phyloP scores from a whole-genome alignment of 2,888 invertebrate genomes.

The Platerodrilus igneus region DNA sequence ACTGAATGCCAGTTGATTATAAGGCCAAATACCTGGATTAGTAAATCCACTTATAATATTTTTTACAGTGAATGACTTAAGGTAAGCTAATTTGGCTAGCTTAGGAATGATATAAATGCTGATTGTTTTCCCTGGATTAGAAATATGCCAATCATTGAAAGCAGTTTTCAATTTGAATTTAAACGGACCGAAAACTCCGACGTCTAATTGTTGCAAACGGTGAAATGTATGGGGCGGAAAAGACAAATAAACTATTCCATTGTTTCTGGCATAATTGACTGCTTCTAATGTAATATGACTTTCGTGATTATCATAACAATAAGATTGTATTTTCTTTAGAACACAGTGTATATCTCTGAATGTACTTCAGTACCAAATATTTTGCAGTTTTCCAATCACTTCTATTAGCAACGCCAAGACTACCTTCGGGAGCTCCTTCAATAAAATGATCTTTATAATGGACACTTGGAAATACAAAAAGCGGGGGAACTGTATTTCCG shows the following conservation, averaged over 20 bases:
- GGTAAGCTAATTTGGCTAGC: slow-evolving; percentile 8
- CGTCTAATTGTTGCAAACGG: slow-evolving; percentile 18
- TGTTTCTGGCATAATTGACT: slow-evolving; percentile 7
- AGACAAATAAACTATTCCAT: slow-evolving; percentile 7
- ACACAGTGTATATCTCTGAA: slow-evolving; percentile 33
- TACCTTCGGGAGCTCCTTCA: slow-evolving; percentile 11
- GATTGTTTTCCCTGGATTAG: slow-evolving; percentile 5
- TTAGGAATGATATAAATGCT: slow-evolving; percentile 11
- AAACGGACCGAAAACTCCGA: slow-evolving; percentile 15
- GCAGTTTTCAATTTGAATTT: slow-evolving; percentile 9
- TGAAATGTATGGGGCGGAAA: slow-evolving; percentile 19
- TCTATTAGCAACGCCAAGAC: slow-evolving; percentile 10
- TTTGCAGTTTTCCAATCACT: slow-evolving; percentile 36
- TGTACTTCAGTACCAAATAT: slow-evolving; percentile 36
- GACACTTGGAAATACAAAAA: slow-evolving; percentile 17
- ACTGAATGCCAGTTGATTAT: slow-evolving; percentile 8
- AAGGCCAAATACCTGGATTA: slow-evolving; percentile 10
- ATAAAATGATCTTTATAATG: slow-evolving; percentile 13
- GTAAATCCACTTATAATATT: slow-evolving; percentile 11
- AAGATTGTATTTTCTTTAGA: slow-evolving; percentile 30
- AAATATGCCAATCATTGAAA: neutral
- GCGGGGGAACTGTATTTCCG: slow-evolving; percentile 13
- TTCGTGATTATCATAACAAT: slow-evolving; percentile 9
- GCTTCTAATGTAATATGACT: slow-evolving; percentile 4
- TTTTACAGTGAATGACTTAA: neutral